phyloP scores from a whole-genome alignment of 1,140 invertebrate genomes.

The Pogonognathellus flavescens region DNA sequence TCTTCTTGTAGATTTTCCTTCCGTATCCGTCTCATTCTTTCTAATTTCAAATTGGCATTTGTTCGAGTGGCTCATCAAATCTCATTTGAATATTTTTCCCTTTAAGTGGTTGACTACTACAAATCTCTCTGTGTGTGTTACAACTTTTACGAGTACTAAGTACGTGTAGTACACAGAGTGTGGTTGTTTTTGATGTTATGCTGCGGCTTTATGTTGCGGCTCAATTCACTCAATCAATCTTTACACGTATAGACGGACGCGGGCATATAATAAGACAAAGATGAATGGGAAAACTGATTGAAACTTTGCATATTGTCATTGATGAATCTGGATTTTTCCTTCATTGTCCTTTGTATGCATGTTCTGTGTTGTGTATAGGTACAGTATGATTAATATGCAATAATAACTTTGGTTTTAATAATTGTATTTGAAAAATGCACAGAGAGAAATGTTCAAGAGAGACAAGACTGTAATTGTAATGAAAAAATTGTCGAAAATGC shows the following conservation, averaged over 20 bases:
- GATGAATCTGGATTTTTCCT: constrained; percentile 33
- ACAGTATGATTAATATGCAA: not conserved
- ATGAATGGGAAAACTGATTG: constrained; percentile 45
- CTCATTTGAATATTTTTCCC: constrained; percentile 43
- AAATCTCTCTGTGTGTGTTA: constrained; percentile 13
- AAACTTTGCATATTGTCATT: constrained; percentile 35
- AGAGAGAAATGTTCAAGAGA: no score
- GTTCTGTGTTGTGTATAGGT: not conserved
- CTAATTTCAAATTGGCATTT: constrained; percentile 44
- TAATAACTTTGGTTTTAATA: no score
- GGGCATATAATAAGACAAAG: not conserved
- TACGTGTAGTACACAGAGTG: not conserved
- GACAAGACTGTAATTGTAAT: no score
- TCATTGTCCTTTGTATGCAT: not conserved
- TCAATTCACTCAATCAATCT: constrained; percentile 42
- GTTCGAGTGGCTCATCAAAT: constrained; percentile 33
- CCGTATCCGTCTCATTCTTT: constrained; percentile 43
- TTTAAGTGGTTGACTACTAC: constrained; percentile 10
- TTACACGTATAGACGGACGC: constrained; percentile 6
- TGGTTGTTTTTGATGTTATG: no score
- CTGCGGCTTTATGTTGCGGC: not conserved
- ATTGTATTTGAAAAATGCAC: no score
- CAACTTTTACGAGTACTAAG: not conserved
- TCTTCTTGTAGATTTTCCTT: constrained; percentile 4
- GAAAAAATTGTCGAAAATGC: no score